phyloP scores from a whole-genome alignment of 2,113 vertebrate species.

The Oenanthe oenanthe region DNA sequence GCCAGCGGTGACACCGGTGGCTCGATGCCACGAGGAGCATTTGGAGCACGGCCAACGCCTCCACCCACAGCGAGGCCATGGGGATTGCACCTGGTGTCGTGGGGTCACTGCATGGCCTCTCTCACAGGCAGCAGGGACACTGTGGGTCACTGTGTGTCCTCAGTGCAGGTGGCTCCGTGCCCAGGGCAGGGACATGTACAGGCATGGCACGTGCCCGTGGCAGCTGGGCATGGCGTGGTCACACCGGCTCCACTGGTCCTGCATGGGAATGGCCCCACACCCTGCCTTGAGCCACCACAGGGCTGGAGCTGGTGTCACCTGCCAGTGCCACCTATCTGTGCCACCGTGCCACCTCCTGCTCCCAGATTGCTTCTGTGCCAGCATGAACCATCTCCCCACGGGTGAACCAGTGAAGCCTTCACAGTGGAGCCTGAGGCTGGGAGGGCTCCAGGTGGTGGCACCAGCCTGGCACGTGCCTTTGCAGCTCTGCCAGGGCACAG shows the following conservation, averaged over 20 bases:
- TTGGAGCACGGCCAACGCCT: fast-evolving
- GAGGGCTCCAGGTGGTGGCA: background rate
- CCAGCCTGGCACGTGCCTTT: background rate
- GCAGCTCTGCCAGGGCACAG: background rate
- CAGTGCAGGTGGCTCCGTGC: fast-evolving
- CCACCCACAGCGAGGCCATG: fast-evolving
- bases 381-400: background rate
- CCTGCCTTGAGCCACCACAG: background rate
- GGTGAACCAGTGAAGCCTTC: background rate
- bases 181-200: background rate
- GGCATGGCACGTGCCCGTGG: background rate
- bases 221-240: background rate
- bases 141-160: fast-evolving
- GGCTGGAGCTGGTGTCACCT: background rate
- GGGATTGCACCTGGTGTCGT: fast-evolving
- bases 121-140: background rate
- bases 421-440: background rate
- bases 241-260: background rate
- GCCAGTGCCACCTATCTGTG: background rate
- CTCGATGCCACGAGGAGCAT: fast-evolving
- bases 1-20: background rate
- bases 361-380: background rate
- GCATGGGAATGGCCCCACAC: background rate
- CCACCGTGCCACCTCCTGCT: background rate
- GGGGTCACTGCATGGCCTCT: background rate